Evolutionary conservation across 2,888 invertebrate genomes (phyloP).

Genomic region (Anoplius nigerrimus): DNA sequence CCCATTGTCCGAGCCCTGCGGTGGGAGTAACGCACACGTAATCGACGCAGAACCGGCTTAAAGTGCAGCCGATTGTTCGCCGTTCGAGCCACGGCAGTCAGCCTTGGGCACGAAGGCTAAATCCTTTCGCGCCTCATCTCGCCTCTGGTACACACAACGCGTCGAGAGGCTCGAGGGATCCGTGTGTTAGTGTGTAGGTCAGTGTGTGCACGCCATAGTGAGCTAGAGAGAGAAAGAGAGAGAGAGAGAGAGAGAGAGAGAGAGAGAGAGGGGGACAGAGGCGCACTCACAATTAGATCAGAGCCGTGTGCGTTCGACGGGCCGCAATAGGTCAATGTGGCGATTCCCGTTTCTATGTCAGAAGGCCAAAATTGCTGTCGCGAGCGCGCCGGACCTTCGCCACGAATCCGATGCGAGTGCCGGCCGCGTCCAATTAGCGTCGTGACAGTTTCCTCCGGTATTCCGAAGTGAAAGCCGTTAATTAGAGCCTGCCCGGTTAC

Average conservation of each 20-base stretch:
- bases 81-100: conserved; percentile 50
- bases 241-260: too few relatives aligned
- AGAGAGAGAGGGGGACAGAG: neutral
- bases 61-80: conserved; percentile 46
- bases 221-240: neutral
- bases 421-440: too few relatives aligned
- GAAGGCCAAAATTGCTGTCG: conserved; percentile 3
- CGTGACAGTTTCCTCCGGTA: too few relatives aligned
- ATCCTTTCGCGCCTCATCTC: conserved; percentile 70
- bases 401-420: too few relatives aligned
- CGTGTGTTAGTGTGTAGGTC: too few relatives aligned
- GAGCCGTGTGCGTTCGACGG: neutral
- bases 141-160: neutral
- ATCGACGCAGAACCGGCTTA: conserved; percentile 40
- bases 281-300: too few relatives aligned
- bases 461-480: too few relatives aligned
- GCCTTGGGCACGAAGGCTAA: conserved; percentile 69
- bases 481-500: too few relatives aligned
- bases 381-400: neutral
- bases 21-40: conserved; percentile 1
- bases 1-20: neutral
- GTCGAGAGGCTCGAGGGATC: neutral
- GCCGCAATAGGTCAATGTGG: neutral
- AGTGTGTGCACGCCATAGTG: too few relatives aligned
- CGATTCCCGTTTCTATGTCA: conserved; percentile 3